Conservation (phyloP, 37 sponge, comb jelly and placozoan species). For the Eunapius fragilis region DNA sequence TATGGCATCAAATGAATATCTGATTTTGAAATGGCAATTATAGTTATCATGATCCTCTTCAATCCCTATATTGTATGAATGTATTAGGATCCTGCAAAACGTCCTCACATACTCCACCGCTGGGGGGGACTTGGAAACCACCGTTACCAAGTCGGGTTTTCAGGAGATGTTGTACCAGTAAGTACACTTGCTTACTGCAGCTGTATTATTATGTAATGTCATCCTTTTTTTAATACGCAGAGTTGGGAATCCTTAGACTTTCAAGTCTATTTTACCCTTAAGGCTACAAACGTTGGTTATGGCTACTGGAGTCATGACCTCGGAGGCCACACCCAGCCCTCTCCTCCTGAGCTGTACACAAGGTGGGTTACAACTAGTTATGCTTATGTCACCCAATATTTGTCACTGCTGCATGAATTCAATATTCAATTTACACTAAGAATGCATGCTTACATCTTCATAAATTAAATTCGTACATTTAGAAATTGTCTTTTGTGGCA, state of each 20-base stretch:
- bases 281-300: conserved; percentile 72
- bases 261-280: conserved; percentile 81
- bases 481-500: no score
- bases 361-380: no score
- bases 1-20: no score
- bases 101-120: conserved; percentile 68
- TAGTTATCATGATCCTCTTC: background rate
- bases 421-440: no score
- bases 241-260: conserved; percentile 66
- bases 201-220: background rate
- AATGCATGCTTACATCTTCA: no score
- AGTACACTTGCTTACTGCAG: background rate
- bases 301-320: conserved; percentile 88
- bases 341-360: conserved; percentile 77
- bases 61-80: background rate
- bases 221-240: conserved; percentile 13
- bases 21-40: no score
- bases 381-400: no score
- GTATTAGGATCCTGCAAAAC: conserved; percentile 13
- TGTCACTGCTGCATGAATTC: no score
- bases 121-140: conserved; percentile 87
- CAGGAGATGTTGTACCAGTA: conserved; percentile 79
- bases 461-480: no score
- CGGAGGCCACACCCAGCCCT: conserved; percentile 62
- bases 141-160: conserved; percentile 79